These are phyloP conservation scores for Nycticebus coucang DNA, from an alignment of 2,113 vertebrate genomes.

Conservation along the genomic window DNA sequence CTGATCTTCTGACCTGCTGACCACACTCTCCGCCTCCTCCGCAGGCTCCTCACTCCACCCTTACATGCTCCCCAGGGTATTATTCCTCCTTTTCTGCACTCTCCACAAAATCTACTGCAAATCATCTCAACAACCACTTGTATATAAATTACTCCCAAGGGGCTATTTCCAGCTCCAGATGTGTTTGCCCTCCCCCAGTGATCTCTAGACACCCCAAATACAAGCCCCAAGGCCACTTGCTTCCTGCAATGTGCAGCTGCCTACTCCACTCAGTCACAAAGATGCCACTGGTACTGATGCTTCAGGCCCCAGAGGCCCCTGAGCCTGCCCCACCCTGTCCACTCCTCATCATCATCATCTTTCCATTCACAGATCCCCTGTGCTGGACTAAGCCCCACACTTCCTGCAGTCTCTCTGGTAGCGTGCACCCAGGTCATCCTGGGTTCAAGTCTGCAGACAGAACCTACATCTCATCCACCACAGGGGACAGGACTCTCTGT, in stretches of 20 bases:
- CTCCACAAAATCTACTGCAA: background rate
- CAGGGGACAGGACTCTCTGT: background rate
- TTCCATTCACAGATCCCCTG: background rate
- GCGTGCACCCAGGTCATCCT: background rate
- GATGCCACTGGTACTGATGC: background rate
- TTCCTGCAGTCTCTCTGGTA: background rate
- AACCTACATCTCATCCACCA: background rate
- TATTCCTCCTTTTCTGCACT: conserved; percentile 33
- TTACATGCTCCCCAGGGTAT: background rate
- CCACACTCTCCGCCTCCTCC: background rate
- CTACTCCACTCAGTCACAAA: background rate
- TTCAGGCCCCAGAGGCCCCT: background rate
- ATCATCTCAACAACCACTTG: background rate
- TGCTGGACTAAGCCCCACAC: background rate
- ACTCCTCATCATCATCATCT: background rate
- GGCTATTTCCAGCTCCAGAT: background rate
- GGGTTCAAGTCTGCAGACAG: background rate
- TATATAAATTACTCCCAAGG: conserved; percentile 28
- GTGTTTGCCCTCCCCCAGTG: background rate
- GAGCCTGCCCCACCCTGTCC: background rate
- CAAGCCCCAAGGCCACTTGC: background rate
- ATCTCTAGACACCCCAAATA: background rate
- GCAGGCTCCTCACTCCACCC: background rate
- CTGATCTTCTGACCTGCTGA: background rate
- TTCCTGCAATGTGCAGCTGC: background rate